These are phyloP conservation scores for Lasiurus borealis DNA, from an alignment of 2,113 vertebrate species.

Conservation along the genomic window DNA sequence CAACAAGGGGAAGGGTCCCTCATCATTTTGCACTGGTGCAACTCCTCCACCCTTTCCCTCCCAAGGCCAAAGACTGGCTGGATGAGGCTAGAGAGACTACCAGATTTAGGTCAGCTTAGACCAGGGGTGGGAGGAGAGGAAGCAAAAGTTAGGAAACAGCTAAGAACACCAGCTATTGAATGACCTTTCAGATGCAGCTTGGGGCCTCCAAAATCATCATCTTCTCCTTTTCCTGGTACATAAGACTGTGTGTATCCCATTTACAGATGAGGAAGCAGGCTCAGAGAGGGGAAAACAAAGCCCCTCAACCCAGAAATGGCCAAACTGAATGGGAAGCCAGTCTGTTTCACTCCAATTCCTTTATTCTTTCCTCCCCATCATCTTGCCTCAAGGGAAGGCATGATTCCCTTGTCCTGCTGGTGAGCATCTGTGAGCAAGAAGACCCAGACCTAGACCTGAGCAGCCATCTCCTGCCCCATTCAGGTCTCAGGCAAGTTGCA, in stretches of 20 bases:
- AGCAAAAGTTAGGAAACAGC: not conserved
- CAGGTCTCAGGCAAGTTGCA: not conserved
- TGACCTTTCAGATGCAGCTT: not conserved
- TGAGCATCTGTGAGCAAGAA: not conserved
- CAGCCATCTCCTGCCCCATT: not conserved
- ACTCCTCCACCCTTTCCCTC: not conserved
- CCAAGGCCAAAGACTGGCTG: not conserved
- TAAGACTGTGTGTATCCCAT: not conserved
- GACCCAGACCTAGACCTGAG: not conserved
- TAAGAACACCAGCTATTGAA: not conserved
- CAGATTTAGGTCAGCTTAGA: not conserved
- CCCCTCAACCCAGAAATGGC: not conserved
- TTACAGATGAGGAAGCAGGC: not conserved
- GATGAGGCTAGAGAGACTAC: not conserved
- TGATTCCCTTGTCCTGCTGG: not conserved
- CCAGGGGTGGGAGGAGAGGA: not conserved
- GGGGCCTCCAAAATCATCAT: not conserved
- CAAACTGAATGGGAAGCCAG: not conserved
- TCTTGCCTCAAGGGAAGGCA: not conserved
- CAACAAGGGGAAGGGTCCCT: not conserved
- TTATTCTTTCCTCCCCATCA: not conserved
- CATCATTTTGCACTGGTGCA: not conserved
- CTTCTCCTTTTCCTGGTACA: not conserved
- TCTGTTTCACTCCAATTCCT: not conserved
- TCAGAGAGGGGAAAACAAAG: not conserved